Evolutionary conservation across 2,888 invertebrate species (phyloP).

Genomic region (Eupithecia tripunctaria): DNA sequence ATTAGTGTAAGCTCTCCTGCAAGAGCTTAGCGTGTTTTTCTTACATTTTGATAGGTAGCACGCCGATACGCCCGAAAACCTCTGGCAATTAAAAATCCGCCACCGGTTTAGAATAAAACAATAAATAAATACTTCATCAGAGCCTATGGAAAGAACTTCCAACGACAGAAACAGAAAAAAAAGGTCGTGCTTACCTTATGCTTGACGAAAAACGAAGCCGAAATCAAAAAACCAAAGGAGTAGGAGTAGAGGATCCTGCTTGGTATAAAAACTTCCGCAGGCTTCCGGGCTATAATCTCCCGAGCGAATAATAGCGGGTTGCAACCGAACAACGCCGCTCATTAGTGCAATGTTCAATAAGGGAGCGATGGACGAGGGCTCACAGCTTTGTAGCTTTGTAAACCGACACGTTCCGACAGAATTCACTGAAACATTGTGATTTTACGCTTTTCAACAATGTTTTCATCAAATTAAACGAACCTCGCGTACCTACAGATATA

Average conservation of each 20-base stretch:
- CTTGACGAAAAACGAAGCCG: background rate
- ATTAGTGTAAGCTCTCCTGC: conserved; percentile 52
- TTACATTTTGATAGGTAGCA: background rate
- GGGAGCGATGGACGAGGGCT: conserved; percentile 62
- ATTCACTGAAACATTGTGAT: conserved; percentile 53
- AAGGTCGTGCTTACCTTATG: background rate
- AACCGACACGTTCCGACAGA: conserved; percentile 45
- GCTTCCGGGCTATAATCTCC: conserved; percentile 58
- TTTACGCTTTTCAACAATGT: conserved; percentile 38
- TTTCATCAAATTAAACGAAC: conserved; percentile 8
- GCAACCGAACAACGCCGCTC: conserved; percentile 80
- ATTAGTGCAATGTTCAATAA: conserved; percentile 83
- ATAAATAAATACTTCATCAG: background rate
- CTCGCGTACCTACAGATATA: background rate
- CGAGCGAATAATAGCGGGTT: conserved; percentile 77
- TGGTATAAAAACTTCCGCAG: conserved; percentile 39
- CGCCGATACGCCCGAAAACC: background rate
- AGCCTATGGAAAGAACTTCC: background rate
- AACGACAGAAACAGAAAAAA: background rate
- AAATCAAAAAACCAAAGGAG: background rate
- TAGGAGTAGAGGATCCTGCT: background rate
- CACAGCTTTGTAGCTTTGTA: conserved; percentile 56
- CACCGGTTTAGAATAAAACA: background rate
- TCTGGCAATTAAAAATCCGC: background rate
- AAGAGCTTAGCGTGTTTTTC: conserved; percentile 11